Percentiles rank a stretch among this genome's conserved stretches.
These are phyloP conservation scores for Pelodytes ibericus DNA, from an alignment of 2,797 vertebrate genomes.

Conservation along the genomic window DNA sequence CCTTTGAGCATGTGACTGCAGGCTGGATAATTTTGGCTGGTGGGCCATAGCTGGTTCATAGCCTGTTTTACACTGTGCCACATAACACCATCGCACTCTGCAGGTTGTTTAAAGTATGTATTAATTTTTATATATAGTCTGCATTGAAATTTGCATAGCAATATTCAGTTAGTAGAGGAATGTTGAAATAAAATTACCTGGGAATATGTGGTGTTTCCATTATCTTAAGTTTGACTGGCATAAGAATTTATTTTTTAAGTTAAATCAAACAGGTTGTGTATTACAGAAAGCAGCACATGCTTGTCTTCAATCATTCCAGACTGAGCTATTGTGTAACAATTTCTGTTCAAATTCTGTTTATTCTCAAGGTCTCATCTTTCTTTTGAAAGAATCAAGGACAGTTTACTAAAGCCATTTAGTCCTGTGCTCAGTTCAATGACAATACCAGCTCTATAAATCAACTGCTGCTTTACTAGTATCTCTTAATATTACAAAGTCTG, in stretches of 20 bases:
- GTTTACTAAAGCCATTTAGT: slow-evolving; percentile 49
- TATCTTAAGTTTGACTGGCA: background rate
- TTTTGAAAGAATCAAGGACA: slow-evolving; percentile 39
- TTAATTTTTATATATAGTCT: too few species aligned
- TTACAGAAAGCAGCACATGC: background rate
- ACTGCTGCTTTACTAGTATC: slow-evolving; percentile 5
- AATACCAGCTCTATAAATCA: slow-evolving; percentile 28
- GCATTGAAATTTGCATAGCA: too few species aligned
- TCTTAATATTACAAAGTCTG: background rate
- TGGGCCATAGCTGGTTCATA: too few species aligned
- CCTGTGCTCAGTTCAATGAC: slow-evolving; percentile 42
- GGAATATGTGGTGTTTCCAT: background rate
- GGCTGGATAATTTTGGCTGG: too few species aligned
- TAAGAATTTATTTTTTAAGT: slow-evolving; percentile 14
- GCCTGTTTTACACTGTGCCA: too few species aligned
- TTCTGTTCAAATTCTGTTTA: slow-evolving; percentile 43
- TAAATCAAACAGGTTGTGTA: slow-evolving; percentile 15
- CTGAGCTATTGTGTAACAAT: slow-evolving; percentile 42
- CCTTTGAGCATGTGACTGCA: too few species aligned
- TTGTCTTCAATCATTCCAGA: slow-evolving; percentile 24
- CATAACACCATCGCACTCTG: background rate
- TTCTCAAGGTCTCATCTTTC: slow-evolving; percentile 59
- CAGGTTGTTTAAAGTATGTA: background rate
- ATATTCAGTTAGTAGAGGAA: too few species aligned
- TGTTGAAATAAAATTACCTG: too few species aligned